Base-by-base conservation (phyloP, 2,888 invertebrate species). In the Tenthredo scrophulariae region DNA sequence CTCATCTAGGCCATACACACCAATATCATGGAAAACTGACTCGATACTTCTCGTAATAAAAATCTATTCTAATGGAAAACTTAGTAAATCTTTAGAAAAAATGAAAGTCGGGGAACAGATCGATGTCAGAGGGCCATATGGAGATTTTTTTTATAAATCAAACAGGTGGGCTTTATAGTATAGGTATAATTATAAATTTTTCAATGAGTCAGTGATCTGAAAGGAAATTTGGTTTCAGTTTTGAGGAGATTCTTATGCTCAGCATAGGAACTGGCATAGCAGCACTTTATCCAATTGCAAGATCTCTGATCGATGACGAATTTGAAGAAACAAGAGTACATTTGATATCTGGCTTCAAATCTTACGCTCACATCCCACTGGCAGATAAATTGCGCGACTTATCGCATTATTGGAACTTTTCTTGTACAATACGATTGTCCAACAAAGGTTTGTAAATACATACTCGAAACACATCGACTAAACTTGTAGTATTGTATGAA, bases 211-310 rank as follows among this genome's bases (percentile, higher is more conserved):
- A 77, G n/a, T 46, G 9, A 77, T n/a, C 58, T 83, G 33, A 10
- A 82, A 33, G 37, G 26, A 70, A 84, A 77, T 46, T 85, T 79
- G 33, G 80, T 62, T 86, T 86, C 72, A 92, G 92, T 88, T 93
- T 89, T 86, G 89, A 87, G 84, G 85, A 90, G 46, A 89, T 93
- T 65, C 58, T 92, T 46, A 92, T 91, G 89, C 90, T 92, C 54
- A 89, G 91, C 85, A 91, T 93, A 74, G 93, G 93, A 62, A 91
- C 92, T 85, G 93, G 93, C 37, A 91, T 93, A 85, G 90, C 92
- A 18, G 91, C 89, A 74, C 86, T 92, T 85, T 92, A 91, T 88
- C 90, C 93, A 18, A 87, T 93, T 85, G 91, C 90, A 72, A 90
- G 87, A 87, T 86, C 90, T 26, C 90, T 93, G 79, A 83, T 91